Base-by-base conservation (phyloP, 2,888 invertebrate species). In the Euzophera pinguis region DNA sequence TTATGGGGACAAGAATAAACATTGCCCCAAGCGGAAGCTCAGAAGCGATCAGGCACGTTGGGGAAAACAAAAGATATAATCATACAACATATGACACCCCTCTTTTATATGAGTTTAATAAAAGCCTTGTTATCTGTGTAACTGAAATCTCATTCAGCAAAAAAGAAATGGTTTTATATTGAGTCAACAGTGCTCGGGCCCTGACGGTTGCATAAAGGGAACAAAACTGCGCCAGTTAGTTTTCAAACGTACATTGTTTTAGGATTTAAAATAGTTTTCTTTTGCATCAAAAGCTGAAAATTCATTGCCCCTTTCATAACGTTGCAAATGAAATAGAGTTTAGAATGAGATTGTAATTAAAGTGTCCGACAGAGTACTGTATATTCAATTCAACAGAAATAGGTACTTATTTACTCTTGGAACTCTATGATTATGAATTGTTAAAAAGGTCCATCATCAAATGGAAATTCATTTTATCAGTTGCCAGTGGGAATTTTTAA, bases 141-240 rank as follows among this genome's bases (percentile, higher is more conserved):
- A 22, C 37, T 48, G 38, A 48, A 48, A 48, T 48, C 37, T 38
- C 17, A 38, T 48, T 48, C 38, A 27, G 38, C 8, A 27, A 38
- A 48, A 48, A 38, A 41, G 2, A 16, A 34, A 22, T 48, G 13
- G 42, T 34, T 34, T 50, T 32, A 32, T 38, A 50, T 50, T 43
- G 50, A 50, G 35, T 50, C 50, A 42, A 50, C 50, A 35, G 16
- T 35, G 50, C 10, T 41, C 50, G 16, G 39, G 9, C 47, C 14
- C 42, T 50, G 42, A 41, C 39, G 35, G 17, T 42, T 16, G 39
- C 13, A 49, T 14, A 49, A 49, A 49, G 22, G 10, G 37, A 39
- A 48, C 22, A 48, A 48, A 35, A 35, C 16, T 16, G 47, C 22
- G 22, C 22, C 35, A 48, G 47, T 47, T 47, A 48, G 37, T 22